Evolutionary conservation across 2,888 invertebrate species (phyloP).

Genomic region (Cantharis lateralis): DNA sequence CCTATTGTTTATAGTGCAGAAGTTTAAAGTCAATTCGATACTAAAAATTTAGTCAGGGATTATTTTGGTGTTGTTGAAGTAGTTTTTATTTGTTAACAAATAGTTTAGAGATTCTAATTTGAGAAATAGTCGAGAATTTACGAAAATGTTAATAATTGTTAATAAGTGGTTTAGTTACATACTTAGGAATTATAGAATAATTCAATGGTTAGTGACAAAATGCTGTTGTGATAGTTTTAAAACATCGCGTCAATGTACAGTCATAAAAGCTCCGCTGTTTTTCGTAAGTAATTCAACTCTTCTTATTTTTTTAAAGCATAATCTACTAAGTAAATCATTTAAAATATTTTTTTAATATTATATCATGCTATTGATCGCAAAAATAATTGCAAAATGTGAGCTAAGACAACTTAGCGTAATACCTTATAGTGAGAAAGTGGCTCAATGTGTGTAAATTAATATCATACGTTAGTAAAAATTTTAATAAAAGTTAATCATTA

Average conservation of each 20-base stretch:
- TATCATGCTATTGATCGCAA: slow-evolving; percentile 2
- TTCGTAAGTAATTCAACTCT: neutral
- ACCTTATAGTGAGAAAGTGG: slow-evolving; percentile 47
- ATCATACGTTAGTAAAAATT: slow-evolving; percentile 17
- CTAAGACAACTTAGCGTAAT: slow-evolving; percentile 42
- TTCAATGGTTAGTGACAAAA: slow-evolving; percentile 31
- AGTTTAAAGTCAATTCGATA: slow-evolving; percentile 46
- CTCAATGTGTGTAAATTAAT: slow-evolving; percentile 46
- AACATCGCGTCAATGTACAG: slow-evolving; percentile 22
- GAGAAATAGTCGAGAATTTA: slow-evolving; percentile 28
- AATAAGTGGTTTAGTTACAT: slow-evolving; percentile 29
- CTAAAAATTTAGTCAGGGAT: slow-evolving; percentile 44
- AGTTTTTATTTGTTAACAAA: slow-evolving; percentile 24
- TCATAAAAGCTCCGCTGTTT: neutral
- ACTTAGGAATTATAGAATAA: slow-evolving; percentile 21
- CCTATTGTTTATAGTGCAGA: slow-evolving; percentile 23
- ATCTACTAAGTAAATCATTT: neutral
- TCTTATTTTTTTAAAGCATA: neutral
- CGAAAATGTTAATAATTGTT: slow-evolving; percentile 33
- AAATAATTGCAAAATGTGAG: slow-evolving; percentile 35
- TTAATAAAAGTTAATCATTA: neutral
- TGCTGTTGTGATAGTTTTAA: slow-evolving; percentile 31
- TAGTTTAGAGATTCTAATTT: slow-evolving; percentile 30
- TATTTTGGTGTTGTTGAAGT: slow-evolving; percentile 33
- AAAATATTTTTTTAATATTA: slow-evolving; percentile 1